Evolutionary conservation across 2,888 invertebrate species (phyloP).

Genomic region (Uropetala carovei): DNA sequence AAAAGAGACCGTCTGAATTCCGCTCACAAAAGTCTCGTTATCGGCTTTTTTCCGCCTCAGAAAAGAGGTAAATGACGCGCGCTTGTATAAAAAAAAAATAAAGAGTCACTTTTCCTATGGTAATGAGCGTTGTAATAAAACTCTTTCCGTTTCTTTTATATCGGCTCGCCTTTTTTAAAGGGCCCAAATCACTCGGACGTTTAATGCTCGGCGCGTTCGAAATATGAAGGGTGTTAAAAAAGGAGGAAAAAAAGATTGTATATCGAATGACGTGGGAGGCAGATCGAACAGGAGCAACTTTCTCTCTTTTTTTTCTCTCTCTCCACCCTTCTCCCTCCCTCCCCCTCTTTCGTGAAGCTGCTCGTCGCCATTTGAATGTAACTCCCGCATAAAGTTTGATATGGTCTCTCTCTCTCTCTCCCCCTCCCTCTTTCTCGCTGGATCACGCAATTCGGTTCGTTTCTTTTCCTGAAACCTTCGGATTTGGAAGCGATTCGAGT

Average conservation of each 20-base stretch:
- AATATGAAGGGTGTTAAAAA: neutral
- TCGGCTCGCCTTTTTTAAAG: neutral
- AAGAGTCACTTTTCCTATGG: neutral
- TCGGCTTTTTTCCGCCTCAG: neutral
- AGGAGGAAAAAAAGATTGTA: neutral
- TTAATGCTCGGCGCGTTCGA: neutral
- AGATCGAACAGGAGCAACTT: neutral
- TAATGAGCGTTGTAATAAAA: neutral
- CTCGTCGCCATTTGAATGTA: neutral
- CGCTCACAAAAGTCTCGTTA: neutral
- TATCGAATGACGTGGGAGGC: neutral
- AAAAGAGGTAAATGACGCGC: neutral
- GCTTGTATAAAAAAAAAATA: neutral
- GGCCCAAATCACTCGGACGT: neutral
- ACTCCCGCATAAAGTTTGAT: conserved; percentile 42
- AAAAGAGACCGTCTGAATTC: too few species aligned
- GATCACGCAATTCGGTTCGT: too few species aligned
- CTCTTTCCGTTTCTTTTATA: neutral
- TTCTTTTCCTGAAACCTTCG: too few species aligned
- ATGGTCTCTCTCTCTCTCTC: neutral
- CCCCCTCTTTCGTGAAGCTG: neutral
- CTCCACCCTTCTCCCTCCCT: too few species aligned
- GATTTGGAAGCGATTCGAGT: too few species aligned
- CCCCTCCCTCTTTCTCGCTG: neutral
- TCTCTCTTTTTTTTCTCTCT: neutral